Base-by-base conservation (phyloP, 2,888 invertebrate genomes). In the Drosophila leonis region DNA sequence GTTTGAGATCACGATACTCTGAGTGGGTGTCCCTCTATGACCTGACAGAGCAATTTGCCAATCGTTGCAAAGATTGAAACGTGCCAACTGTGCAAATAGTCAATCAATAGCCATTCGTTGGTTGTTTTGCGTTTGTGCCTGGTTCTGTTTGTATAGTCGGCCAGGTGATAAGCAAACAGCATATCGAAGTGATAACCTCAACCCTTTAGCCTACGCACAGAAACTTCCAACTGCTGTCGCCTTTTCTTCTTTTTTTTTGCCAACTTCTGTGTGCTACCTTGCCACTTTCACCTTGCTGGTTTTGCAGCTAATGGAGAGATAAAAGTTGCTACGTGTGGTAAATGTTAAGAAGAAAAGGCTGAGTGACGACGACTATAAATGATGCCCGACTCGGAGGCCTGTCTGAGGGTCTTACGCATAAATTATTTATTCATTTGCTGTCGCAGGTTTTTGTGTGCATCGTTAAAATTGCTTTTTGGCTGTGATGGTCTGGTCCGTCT, bases 361-460 rank as follows among this genome's bases (percentile, higher is more conserved):
- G 77, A 75, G 56, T 60, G 70, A 80, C 72, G 54, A 54, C 54
- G 66, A 67, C 82, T 75, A 64, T 71, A 75, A 71, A 79, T 66
- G 63, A 66, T 60, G 65, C 54, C 62, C 10, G 27, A 37, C 24
- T 39, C 37, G n/a, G 33, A 27, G 37, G 31, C 49, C 63, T 66
- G 60, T 73, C 69, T 67, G 61, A 33, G 65, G 60, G 66, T 72
- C 65, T 80, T 49, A 65, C 70, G 81, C 80, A 88, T 88, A 85
- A 89, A 85, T 89, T 75, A 86, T 90, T 85, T 88, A 86, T 86
- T 86, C 90, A 88, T 90, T 90, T 88, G 78, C 66, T 74, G 83
- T 89, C 88, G 75, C 69, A 72, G 49, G 33, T 65, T 80, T 87
- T 89, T 72, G 66, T 81, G 67, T 78, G 70, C 68, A 78, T 74